These are phyloP conservation scores for Rhodinocichla rosea DNA, from an alignment of 2,113 vertebrate genomes.

Conservation along the genomic window DNA sequence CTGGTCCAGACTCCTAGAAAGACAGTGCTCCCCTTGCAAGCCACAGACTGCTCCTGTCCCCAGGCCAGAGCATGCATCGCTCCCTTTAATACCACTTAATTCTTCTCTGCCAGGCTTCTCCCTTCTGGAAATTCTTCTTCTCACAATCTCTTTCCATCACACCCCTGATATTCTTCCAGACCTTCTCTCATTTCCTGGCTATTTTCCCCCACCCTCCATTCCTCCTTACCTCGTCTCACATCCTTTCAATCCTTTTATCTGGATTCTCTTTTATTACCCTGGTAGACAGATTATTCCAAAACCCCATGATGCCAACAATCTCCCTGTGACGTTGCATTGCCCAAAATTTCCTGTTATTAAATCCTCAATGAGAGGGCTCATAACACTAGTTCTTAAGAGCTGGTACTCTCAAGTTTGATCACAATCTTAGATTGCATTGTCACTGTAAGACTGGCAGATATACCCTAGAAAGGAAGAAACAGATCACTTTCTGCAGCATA, in stretches of 20 bases:
- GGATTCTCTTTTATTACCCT: background rate
- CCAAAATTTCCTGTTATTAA: background rate
- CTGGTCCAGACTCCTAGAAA: background rate
- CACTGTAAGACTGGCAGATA: background rate
- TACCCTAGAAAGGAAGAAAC: background rate
- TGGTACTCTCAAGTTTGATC: background rate
- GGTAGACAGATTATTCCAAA: constrained; percentile 4
- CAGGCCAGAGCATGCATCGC: background rate
- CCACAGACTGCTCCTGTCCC: background rate
- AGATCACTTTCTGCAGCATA: background rate
- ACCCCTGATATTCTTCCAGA: constrained; percentile 31
- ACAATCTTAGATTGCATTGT: background rate
- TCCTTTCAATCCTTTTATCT: constrained; percentile 28
- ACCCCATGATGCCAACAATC: background rate
- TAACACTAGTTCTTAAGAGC: background rate
- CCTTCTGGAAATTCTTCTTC: background rate
- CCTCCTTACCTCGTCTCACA: background rate
- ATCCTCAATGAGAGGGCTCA: background rate
- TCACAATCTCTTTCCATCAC: constrained; percentile 45
- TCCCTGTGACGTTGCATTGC: background rate
- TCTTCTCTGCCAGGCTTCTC: constrained; percentile 3
- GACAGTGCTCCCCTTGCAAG: background rate
- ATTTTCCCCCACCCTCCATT: background rate
- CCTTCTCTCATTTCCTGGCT: constrained; percentile 47
- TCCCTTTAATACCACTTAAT: background rate